Conservation (phyloP, 2,797 vertebrate species). For the Mus minutoides region DNA sequence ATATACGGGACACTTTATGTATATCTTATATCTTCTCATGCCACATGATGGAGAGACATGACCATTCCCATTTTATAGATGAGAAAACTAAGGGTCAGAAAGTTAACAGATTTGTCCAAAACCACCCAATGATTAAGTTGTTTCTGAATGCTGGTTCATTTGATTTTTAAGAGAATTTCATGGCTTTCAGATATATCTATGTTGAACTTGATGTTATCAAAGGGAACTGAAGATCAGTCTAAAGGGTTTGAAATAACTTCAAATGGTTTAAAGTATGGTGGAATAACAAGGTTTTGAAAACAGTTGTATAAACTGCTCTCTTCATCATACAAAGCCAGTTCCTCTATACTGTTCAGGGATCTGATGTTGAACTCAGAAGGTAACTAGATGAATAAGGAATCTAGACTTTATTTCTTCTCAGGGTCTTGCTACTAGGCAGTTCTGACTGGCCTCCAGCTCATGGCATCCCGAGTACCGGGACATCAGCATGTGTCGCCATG, state of each 20-base stretch:
- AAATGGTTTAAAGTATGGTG: neutral
- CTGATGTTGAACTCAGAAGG: neutral
- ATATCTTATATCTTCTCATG: accelerated
- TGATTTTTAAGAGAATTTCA: neutral
- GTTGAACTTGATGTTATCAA: neutral
- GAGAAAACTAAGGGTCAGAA: neutral
- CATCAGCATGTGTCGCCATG: too few species aligned
- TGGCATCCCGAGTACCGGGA: neutral
- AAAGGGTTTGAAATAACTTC: neutral
- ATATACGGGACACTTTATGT: accelerated
- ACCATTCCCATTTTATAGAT: neutral
- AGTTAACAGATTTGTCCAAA: neutral
- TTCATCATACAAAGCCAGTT: neutral
- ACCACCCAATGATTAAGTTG: neutral
- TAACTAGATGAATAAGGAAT: neutral
- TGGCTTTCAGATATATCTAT: neutral
- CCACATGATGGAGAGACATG: accelerated
- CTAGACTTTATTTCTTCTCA: neutral
- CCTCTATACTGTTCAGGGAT: neutral
- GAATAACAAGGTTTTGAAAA: neutral
- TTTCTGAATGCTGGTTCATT: neutral
- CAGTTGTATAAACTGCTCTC: neutral
- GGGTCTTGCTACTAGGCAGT: neutral
- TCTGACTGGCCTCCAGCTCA: neutral
- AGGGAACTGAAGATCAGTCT: neutral